Evolutionary conservation across 2,797 vertebrate species (phyloP), one percentile per base, ranked within the genome.

Genomic region (Neomorphus geoffroyi): DNA sequence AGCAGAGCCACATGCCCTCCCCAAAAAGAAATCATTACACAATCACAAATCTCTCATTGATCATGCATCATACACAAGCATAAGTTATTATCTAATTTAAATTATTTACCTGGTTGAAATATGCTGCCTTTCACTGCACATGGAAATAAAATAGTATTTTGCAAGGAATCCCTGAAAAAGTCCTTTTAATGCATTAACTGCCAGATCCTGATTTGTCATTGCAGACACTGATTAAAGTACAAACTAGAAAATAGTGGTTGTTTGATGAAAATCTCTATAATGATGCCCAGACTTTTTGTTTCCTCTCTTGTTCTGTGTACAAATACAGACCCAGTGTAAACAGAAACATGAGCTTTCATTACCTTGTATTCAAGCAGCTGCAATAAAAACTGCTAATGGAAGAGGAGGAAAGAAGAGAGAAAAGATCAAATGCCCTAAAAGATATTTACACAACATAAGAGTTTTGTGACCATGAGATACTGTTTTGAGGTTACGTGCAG

Each of bases 301-400:
- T 97, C 88, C 78, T 94, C 4, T 33, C 65, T 74, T 80, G 62
- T 93, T 97, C 89, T 64, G 84, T 96, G 95, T 93, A 96, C 94
- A 80, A 94, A 66, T 83, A 91, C 28, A 9, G 86, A 92, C 73
- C 30, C 78, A 95, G 73, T 75, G 90, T 95, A 96, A 98, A 97
- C 73, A 97, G 98, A 98, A 97, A 97, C 93, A 89, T 94, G 95
- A 97, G 83, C 94, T 92, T 97, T 96, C 96, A 93, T 94, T 96
- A 94, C 89, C 58, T 96, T 72, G 80, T 77, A 86, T 95, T 96
- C 89, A 88, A 87, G 67, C 41, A 92, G 89, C 90, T 94, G 95
- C 96, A 97, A 75, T 98, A 97, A 97, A 97, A 96, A 86, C 83
- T 94, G 75, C 84, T 97, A 98, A 97, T 97, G 97, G 96, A 95